These are phyloP conservation scores for Carduelis carduelis DNA, from an alignment of 2,797 vertebrate species.

Conservation along the genomic window DNA sequence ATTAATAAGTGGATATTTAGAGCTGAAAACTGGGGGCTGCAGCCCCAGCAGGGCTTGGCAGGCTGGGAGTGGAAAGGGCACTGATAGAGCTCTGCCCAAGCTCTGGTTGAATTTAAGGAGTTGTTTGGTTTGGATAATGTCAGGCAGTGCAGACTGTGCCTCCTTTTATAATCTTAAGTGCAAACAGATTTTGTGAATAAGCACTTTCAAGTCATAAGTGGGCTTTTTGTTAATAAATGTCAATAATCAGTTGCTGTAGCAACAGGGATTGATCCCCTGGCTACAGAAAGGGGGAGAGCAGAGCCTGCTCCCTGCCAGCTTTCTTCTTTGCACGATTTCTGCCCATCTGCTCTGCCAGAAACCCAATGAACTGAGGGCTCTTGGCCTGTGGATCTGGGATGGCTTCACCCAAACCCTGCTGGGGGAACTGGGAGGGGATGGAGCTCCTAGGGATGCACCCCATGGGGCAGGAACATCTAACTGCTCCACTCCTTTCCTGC, in stretches of 20 bases:
- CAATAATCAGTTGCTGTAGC: not conserved
- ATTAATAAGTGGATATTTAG: not conserved
- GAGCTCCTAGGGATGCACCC: not conserved
- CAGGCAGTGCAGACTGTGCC: not conserved
- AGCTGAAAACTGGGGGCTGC: not conserved
- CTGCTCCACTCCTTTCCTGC: not conserved
- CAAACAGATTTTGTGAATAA: not conserved
- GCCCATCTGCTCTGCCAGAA: not conserved
- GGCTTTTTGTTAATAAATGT: not conserved
- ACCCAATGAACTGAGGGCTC: rapidly evolving
- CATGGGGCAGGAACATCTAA: rapidly evolving
- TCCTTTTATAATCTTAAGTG: not conserved
- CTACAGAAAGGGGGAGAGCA: not conserved
- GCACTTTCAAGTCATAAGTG: not conserved
- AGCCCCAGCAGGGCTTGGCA: not conserved
- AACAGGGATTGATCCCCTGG: not conserved
- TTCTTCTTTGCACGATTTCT: not conserved
- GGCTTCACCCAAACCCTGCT: not conserved
- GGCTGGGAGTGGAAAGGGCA: not conserved
- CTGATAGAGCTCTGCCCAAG: not conserved
- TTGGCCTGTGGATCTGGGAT: not conserved
- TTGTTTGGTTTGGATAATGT: not conserved
- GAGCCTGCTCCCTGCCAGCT: not conserved
- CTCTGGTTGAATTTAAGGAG: not conserved
- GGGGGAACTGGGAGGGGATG: not conserved